Percentiles rank a stretch among this genome's conserved stretches.
These are phyloP conservation scores for Gavialis gangeticus DNA, from an alignment of 2,113 vertebrate genomes.

Conservation along the genomic window DNA sequence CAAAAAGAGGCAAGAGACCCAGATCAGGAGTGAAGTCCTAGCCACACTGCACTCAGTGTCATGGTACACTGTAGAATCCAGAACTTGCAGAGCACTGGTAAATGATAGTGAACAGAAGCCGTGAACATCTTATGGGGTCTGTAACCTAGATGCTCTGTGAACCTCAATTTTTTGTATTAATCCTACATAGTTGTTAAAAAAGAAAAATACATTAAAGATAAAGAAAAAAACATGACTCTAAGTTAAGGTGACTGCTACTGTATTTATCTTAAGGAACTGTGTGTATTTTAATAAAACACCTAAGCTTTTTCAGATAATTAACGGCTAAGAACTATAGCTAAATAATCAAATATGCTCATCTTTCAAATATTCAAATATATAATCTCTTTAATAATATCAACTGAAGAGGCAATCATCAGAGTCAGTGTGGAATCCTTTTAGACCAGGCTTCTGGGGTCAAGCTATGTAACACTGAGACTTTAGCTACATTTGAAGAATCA, in stretches of 20 bases:
- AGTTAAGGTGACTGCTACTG: not conserved
- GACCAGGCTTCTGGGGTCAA: constrained; percentile 48
- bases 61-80: not conserved
- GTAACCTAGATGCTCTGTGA: not conserved
- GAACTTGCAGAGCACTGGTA: not conserved
- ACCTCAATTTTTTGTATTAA: not conserved
- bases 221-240: not conserved
- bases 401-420: constrained; percentile 37
- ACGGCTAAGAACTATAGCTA: not conserved
- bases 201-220: not conserved
- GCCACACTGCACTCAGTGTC: not conserved
- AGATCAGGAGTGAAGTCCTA: not conserved
- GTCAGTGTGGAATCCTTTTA: constrained; percentile 35
- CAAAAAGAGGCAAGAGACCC: not conserved
- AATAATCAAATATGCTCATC: constrained; percentile 57
- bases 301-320: constrained; percentile 35
- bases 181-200: not conserved
- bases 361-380: constrained; percentile 57
- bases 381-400: constrained; percentile 52
- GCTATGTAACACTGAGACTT: constrained; percentile 37
- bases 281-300: not conserved
- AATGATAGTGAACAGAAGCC: not conserved
- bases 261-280: constrained; percentile 8
- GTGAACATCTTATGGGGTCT: not conserved
- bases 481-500: constrained; percentile 13